phyloP scores from a whole-genome alignment of 2,797 vertebrate species.

The Cygnus olor region DNA sequence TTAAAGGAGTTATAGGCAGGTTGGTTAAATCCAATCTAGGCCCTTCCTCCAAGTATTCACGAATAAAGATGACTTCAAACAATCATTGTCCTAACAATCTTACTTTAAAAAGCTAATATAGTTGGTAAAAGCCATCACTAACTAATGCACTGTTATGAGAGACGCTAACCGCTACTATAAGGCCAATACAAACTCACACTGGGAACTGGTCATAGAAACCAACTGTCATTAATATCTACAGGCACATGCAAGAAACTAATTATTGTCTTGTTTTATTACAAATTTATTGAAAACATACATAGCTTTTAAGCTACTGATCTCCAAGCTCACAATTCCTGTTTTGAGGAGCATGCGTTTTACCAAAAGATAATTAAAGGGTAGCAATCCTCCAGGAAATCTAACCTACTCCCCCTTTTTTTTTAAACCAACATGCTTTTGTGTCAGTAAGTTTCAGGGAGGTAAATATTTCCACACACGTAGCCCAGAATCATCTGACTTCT shows the following conservation, averaged over 20 bases:
- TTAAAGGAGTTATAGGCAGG: background rate
- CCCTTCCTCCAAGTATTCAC: background rate
- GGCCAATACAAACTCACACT: background rate
- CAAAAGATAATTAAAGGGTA: background rate
- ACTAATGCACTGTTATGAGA: background rate
- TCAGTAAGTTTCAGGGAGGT: background rate
- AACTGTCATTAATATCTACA: background rate
- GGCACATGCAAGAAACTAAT: background rate
- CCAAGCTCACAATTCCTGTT: background rate
- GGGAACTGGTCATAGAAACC: background rate
- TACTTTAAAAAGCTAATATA: background rate
- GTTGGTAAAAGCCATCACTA: background rate
- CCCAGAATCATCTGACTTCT: background rate
- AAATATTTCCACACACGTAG: background rate
- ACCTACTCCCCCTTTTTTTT: background rate
- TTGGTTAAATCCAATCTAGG: background rate
- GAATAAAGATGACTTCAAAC: background rate
- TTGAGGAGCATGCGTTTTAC: fast-evolving
- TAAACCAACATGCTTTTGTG: too few relatives aligned
- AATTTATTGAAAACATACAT: background rate
- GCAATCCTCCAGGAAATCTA: background rate
- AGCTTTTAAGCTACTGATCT: background rate
- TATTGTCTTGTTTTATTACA: background rate
- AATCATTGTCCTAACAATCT: background rate
- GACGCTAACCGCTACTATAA: fast-evolving